Base-by-base conservation (phyloP, 2,113 vertebrate species). In the Manacus vitellinus region DNA sequence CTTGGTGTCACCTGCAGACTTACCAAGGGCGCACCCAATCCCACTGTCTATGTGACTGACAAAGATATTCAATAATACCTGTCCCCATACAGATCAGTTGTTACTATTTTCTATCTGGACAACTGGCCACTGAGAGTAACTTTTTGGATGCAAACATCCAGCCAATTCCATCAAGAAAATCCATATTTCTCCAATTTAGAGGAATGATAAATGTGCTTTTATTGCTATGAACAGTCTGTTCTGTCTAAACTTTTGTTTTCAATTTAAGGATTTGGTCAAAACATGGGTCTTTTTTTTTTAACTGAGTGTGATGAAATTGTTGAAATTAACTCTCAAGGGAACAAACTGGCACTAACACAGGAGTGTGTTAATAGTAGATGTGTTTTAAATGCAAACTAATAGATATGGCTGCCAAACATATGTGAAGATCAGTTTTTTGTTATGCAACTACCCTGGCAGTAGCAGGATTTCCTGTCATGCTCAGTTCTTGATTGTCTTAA, bases 11-110 rank as follows among this genome's bases (percentile, higher is more conserved):
- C 11, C 44, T 46, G 70, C 17, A 77, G 4, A 44, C 19, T 23
- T 47, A 28, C 67, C 25, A 17, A 76, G 54, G 3, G 8, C 16
- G 14, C 24, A 18, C 35, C 62, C 2, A 2, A 5, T 83, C 35
- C 37, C 56, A 16, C 49, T 52, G 43, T 24, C 43, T 81, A 0
- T 54, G 47, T 44, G 16, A 35, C 1, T 67, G 30, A 12, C 0
- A 1, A 27, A 61, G 21, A 31, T 21, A n/a, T 21, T 76, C 37
- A 17, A 28, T 15, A 10, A 11, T n/a, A 21, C 7, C 3, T 2
- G 14, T 73, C 20, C 33, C 55, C 24, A 7, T 15, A 30, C 6
- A 75, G 62, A 58, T 27, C 19, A 35, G 27, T 75, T 61, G 2
- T 81, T 54, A 24, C 12, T 54, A 51, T 10, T 62, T 56, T 85